phyloP scores from a whole-genome alignment of 2,113 vertebrate genomes.

The Malurus cyaneus region DNA sequence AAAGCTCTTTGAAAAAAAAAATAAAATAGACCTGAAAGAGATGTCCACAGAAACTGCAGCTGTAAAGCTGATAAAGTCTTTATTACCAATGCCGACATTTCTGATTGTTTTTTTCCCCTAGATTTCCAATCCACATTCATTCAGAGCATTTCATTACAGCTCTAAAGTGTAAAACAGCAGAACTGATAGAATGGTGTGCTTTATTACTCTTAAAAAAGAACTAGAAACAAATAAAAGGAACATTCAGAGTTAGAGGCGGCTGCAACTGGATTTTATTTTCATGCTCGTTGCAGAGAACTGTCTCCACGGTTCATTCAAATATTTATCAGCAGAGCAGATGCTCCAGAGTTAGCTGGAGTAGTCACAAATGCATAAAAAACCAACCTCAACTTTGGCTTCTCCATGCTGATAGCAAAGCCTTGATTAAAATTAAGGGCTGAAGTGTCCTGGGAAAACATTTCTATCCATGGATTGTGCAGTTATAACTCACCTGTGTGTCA shows the following conservation, averaged over 20 bases:
- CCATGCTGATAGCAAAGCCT: background rate
- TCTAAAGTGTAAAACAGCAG: background rate
- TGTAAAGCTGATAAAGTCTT: background rate
- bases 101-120: background rate
- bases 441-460: background rate
- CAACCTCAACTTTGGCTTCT: background rate
- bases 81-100: background rate
- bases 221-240: conserved; percentile 15
- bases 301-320: background rate
- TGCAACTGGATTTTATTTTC: background rate
- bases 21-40: background rate
- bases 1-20: background rate
- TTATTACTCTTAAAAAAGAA: background rate
- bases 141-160: conserved; percentile 29
- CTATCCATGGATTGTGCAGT: background rate
- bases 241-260: background rate
- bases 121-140: background rate
- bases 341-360: background rate
- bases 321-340: background rate
- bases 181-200: background rate
- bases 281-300: background rate
- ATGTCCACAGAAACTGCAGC: background rate
- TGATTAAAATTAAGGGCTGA: background rate
- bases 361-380: background rate
- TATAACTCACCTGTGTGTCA: accelerated